Conservation (phyloP, 2,113 vertebrate species). For the Tenrec ecaudatus region DNA sequence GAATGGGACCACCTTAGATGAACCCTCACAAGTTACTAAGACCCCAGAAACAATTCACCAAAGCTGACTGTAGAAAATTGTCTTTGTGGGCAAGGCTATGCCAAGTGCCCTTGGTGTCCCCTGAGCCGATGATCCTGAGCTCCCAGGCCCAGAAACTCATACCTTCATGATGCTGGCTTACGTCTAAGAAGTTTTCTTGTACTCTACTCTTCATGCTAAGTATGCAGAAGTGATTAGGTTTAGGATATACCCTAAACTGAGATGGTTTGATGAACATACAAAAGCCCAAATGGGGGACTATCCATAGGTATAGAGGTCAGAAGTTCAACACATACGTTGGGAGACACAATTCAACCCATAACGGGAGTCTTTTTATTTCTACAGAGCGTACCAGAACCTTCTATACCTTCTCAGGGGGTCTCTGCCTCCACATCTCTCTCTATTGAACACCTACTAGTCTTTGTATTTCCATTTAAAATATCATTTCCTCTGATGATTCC, state of each 20-base stretch:
- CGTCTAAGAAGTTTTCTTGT: no score
- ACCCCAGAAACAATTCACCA: no score
- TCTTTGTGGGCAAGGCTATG: no score
- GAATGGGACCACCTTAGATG: no score
- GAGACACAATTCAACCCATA: background rate
- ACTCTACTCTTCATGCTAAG: no score
- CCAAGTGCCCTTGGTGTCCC: no score
- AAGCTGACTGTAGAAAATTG: no score
- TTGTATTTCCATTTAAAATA: background rate
- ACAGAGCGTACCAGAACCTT: background rate
- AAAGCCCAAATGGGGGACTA: background rate
- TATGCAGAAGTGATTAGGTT: background rate
- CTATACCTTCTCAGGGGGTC: background rate
- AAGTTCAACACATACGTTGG: background rate
- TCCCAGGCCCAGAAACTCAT: no score
- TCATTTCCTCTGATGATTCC: background rate
- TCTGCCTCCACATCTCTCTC: background rate
- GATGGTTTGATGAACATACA: background rate
- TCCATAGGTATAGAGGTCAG: background rate
- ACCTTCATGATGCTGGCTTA: no score
- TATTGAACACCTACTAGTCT: background rate
- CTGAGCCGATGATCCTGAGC: no score
- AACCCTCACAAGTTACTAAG: no score
- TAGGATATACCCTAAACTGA: background rate
- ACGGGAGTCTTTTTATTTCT: background rate